Base-by-base conservation (phyloP, 2,797 vertebrate species). In the Apogon hyalosoma region DNA sequence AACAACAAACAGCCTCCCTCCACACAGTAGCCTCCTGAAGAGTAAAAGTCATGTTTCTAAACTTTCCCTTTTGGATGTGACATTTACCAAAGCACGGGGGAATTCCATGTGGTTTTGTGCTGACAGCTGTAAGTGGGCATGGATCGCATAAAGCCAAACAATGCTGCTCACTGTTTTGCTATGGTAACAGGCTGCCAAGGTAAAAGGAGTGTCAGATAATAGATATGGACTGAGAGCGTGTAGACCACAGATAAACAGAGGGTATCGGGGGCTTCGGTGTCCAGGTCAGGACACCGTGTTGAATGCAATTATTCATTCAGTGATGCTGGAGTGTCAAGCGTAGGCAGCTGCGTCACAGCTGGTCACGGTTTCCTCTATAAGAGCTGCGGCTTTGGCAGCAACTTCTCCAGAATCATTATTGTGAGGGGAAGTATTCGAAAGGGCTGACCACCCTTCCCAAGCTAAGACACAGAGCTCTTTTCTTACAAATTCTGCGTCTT, bases 331-430 rank as follows among this genome's bases (percentile, higher is more conserved):
- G 86, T 70, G 80, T 85, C 61, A 80, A 83, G 69, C 79, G 83
- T 69, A 65, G 67, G 79, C 77, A 78, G 82, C 84, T 81, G 85
- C 71, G 46, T 87, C 88, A 82, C 84, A 81, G 78, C 80, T 82
- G 84, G 66, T 84, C 79, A 76, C 63, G 61, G 82, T 85, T 90
- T 88, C 82, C 85, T 83, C 73, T 63, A 47, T 75, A 68, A 83
- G 84, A 75, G 70, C 80, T 87, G 88, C 0, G 87, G 89, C 75
- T 91, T 89, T 80, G 83, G 87, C 82, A 78, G 76, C 59, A 21
- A 28, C 63, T 72, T 64, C 48, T 71, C 45, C 76, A 68, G 47
- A 47, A 70, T 33, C 73, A 70, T 87, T 80, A 49, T 62, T 85
- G 78, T 76, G 80, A 87, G 67, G 56, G 53, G 51, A 80, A 82